Evolutionary conservation across 2,797 vertebrate species (phyloP).

Genomic region (Helicolenus hilgendorfi): DNA sequence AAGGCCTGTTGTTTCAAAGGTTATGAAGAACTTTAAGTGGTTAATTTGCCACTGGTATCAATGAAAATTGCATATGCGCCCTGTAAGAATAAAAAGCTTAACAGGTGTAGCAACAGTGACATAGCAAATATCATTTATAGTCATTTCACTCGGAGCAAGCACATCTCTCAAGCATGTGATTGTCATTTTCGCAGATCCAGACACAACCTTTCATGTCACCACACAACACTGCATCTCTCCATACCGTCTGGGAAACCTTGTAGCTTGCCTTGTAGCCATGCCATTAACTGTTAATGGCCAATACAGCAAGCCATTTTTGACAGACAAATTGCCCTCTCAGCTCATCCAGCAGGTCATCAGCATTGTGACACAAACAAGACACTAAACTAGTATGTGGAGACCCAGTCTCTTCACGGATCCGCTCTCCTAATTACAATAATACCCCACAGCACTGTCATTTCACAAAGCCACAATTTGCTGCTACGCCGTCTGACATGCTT

Average conservation of each 20-base stretch:
- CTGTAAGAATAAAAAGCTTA: background rate
- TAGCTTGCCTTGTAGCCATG: background rate
- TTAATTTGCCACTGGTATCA: background rate
- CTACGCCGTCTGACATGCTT: background rate
- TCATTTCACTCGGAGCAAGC: background rate
- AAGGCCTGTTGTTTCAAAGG: background rate
- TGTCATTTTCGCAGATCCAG: background rate
- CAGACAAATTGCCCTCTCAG: slow-evolving; percentile 2
- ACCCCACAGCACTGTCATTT: slow-evolving; percentile 49
- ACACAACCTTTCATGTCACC: background rate
- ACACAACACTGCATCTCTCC: background rate
- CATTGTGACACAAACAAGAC: background rate
- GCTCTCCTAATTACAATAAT: slow-evolving; percentile 62
- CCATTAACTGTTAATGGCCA: background rate
- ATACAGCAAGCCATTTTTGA: background rate
- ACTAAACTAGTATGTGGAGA: background rate
- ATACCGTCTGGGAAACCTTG: too few relatives aligned
- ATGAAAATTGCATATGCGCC: background rate
- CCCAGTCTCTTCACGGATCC: slow-evolving; percentile 15
- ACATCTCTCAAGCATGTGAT: background rate
- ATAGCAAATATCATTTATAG: background rate
- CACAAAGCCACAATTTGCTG: slow-evolving; percentile 45
- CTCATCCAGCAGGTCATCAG: slow-evolving; percentile 1
- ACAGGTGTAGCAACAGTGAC: background rate
- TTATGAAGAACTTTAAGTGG: background rate